Base-by-base conservation (phyloP, 37 sponge, comb jelly and placozoan species). In the Oopsacas minuta region DNA sequence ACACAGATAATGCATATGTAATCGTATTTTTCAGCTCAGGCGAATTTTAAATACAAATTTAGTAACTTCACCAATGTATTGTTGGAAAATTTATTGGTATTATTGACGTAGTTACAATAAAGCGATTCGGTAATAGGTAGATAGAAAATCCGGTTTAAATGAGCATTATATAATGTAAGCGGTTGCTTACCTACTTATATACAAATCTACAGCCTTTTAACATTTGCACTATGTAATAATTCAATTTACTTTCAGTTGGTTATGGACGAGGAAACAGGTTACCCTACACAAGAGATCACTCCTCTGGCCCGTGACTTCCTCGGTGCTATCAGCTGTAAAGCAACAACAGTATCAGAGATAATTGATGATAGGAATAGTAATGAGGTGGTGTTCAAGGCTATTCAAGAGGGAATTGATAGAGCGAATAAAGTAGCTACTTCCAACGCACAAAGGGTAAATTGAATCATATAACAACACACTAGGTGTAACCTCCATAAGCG, bases 331-430 rank as follows among this genome's bases (percentile, higher is more conserved):
- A 90, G 90, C 23, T 86, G 86, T 28, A 38, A 84, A 36, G 85
- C 75, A 36, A 89, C 90, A 36, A 95, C 84, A 22, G 91, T 91
- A 0, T 90, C 91, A 35, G 91, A 95, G 86, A 85, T 95, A 20
- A 51, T 91, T 15, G 87, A 89, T 53, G 75, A 61, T 34, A 61
- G 28, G 22, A 61, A 53, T n/a, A 83, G 87, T 82, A 88, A 89
- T 52, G 85, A 88, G 28, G 85, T 52, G 17, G 91, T 95, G 35
- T 84, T 85, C 52, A 88, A 84, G 23, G 93, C 87, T 37, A 95
- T 95, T 39, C 88, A 89, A 83, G 86, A 88, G 28, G 93, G 90
- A 20, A 83, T 95, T 52, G 89, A 89, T 37, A 84, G 39, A n/a
- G 88, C 86, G 51, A 95, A 95, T 81, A 51, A 82, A n/a, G 30